Evolutionary conservation across 2,113 vertebrate species (phyloP).

Genomic region (Lasiurus borealis): DNA sequence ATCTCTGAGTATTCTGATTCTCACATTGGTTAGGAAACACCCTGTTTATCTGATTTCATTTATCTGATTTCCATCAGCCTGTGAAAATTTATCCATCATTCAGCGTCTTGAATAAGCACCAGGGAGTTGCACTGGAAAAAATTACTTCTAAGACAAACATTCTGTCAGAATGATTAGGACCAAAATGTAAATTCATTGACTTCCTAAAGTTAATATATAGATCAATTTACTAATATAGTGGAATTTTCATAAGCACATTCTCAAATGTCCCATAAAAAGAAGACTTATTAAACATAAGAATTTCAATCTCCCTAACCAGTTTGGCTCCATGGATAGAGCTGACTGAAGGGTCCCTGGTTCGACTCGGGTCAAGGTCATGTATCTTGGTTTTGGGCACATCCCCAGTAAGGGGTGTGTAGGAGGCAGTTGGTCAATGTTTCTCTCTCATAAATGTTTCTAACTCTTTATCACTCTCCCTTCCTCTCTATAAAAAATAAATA

Average conservation of each 20-base stretch:
- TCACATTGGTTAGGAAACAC: slow-evolving; percentile 52
- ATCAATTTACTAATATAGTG: slow-evolving; percentile 54
- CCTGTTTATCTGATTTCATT: slow-evolving; percentile 67
- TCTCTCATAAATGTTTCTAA: too few relatives aligned
- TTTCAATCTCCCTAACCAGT: neutral
- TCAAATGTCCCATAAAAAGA: slow-evolving; percentile 49
- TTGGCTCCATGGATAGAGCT: too few relatives aligned
- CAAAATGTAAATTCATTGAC: slow-evolving; percentile 72
- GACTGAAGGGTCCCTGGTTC: too few relatives aligned
- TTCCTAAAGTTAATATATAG: slow-evolving; percentile 61
- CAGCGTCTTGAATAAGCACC: slow-evolving; percentile 74
- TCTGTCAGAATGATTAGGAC: slow-evolving; percentile 67
- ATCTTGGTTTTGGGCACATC: too few relatives aligned
- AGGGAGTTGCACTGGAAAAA: slow-evolving; percentile 77
- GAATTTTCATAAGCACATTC: slow-evolving; percentile 53
- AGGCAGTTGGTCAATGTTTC: too few relatives aligned
- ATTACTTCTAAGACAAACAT: slow-evolving; percentile 68
- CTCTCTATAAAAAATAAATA: neutral
- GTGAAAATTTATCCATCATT: slow-evolving; percentile 71
- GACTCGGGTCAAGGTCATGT: too few relatives aligned
- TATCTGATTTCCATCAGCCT: slow-evolving; percentile 71
- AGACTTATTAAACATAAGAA: slow-evolving; percentile 41
- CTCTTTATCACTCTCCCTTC: too few relatives aligned
- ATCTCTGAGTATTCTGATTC: slow-evolving; percentile 34
- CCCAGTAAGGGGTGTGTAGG: too few relatives aligned